Base-by-base conservation (phyloP, 2,113 vertebrate genomes). In the Perccottus glenii region DNA sequence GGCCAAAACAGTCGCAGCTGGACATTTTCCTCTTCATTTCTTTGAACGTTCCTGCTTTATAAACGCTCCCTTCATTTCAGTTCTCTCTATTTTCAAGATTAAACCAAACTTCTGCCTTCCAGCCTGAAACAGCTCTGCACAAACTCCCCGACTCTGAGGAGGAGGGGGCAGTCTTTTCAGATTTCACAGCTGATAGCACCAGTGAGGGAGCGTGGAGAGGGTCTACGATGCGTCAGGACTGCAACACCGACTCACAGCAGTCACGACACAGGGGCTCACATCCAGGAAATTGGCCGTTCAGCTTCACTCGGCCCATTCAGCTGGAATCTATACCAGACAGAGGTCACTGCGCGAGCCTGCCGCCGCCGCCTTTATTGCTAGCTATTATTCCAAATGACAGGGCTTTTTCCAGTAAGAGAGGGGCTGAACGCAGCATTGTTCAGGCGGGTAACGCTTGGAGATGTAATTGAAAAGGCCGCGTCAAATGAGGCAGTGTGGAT, bases 401-500 rank as follows among this genome's bases (percentile, higher is more conserved):
- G 73, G 10, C 42, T 43, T 27, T 51, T 81, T 83, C 73, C 82
- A 64, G 62, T 53, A 70, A 60, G 27, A 56, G 56, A 27, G 19
- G 19, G 19, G 19, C 19, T 27, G 19, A 27, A 27, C 19, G 1
- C 38, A 38, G 76, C 77, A 40, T 40, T 57, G 85, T 57, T 78
- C 72, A 70, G 80, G 71, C 81, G 73, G 71, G 63, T 63, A 59
- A 68, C 60, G 59, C 81, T 91, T 27, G 19, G 49, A 86, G 83
- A 82, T 70, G 71, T 88, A 88, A 91, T 84, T 81, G 83, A 64
- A 80, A 77, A 85, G 64, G 81, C 84, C 36, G 76, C 73, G 74
- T 89, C 84, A 82, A 88, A 92, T 86, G 88, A 89, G 86, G 66
- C 86, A 80, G 77, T 57, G 62, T 85, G 84, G 78, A 75, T 56